Evolutionary conservation across 2,888 invertebrate species (phyloP), one percentile per base, ranked within the genome.

Genomic region (Chloromyia formosa): DNA sequence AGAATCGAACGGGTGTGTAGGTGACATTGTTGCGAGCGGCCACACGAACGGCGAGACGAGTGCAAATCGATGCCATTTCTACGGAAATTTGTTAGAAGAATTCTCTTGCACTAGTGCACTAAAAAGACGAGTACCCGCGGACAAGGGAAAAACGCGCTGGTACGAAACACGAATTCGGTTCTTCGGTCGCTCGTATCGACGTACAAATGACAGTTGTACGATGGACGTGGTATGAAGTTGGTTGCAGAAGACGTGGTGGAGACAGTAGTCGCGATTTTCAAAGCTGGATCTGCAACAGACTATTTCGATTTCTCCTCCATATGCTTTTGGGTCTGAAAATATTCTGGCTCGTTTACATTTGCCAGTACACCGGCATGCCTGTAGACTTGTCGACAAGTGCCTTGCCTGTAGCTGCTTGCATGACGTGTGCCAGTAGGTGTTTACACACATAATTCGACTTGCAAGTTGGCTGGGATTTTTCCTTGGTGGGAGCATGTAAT

Each of bases 51-150:
- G 92, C 88, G 88, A 91, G 90, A 54, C 73, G 61, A 86, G 91
- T 89, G 87, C 91, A 92, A 84, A 93, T 86, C 80, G 92, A 91
- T 86, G 93, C 92, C 93, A 93, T 93, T 89, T 88, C 88, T 81
- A 53, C 73, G 64, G 5, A 35, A 64, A 73, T 61, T 35, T 35
- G 7, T 73, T 61, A 23, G 4, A 10, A 14, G 4, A 40, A 18
- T 61, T 12, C 1, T 42, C 22, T 61, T 56, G 40, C 16, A 35
- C 14, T 42, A 27, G 20, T 20, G 27, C 42, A 35, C 58, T 56
- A 56, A 56, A 18, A 18, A 62, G 40, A n/a, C n/a, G n/a, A 27
- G 20, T 35, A 40, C 5, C 53, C 53, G 40, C 35, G 40, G 71
- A 71, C 20, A 56, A 45, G 27, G 20, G 27, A 18, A 68, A 71